phyloP scores from a whole-genome alignment of 2,113 vertebrate species.

The Colaptes auratus region DNA sequence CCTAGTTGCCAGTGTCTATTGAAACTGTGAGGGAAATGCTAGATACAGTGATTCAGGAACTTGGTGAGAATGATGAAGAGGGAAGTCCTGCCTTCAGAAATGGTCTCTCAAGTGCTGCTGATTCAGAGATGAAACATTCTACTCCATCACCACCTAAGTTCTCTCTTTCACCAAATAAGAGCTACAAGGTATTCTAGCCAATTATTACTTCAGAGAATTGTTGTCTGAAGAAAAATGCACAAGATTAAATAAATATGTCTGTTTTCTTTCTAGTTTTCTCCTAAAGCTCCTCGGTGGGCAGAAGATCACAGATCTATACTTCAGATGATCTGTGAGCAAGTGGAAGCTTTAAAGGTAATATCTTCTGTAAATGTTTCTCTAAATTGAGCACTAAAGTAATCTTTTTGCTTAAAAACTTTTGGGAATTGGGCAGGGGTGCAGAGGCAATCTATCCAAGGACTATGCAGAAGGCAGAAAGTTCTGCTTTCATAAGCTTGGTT shows the following conservation, averaged over 20 bases:
- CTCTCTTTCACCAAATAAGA: constrained; percentile 86
- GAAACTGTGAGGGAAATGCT: constrained; percentile 91
- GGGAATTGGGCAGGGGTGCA: neutral
- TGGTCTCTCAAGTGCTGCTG: constrained; percentile 70
- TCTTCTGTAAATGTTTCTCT: neutral
- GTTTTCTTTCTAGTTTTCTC: constrained; percentile 82
- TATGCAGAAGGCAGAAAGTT: neutral
- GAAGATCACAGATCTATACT: constrained; percentile 94
- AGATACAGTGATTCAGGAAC: constrained; percentile 89
- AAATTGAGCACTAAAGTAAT: neutral
- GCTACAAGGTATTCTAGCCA: constrained; percentile 80
- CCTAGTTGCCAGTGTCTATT: constrained; percentile 88
- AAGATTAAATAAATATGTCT: neutral
- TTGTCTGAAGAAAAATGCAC: neutral
- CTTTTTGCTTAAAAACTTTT: neutral
- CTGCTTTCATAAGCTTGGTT: neutral
- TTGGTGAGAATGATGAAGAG: constrained; percentile 82
- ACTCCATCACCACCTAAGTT: constrained; percentile 86
- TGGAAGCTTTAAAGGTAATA: constrained; percentile 94
- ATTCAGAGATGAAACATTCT: constrained; percentile 86
- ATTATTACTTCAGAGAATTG: neutral
- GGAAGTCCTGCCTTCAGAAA: constrained; percentile 79
- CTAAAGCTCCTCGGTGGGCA: constrained; percentile 93
- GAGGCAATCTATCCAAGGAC: neutral
- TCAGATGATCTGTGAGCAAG: constrained; percentile 93